Evolutionary conservation across 1,140 invertebrate genomes (phyloP).

Genomic region (Mylabris phalerata): DNA sequence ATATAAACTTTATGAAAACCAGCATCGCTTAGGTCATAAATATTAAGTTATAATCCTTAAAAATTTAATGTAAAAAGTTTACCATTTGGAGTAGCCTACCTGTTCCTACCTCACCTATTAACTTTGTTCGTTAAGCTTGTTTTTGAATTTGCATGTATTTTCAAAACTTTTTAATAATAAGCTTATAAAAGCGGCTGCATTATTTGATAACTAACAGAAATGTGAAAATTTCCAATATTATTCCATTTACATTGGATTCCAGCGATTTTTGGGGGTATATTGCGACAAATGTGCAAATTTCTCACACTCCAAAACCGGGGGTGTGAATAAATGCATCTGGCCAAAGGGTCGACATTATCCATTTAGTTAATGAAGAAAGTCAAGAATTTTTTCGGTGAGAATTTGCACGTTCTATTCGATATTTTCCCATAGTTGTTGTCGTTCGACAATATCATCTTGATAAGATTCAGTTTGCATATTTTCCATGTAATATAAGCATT

Average conservation of each 20-base stretch:
- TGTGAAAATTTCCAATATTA: no score
- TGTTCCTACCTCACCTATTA: conserved; percentile 19
- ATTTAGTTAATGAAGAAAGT: neutral
- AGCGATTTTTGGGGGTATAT: neutral
- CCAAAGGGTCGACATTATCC: neutral
- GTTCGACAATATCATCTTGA: no score
- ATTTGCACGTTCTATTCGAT: no score
- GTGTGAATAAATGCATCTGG: conserved; percentile 8
- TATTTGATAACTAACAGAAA: no score
- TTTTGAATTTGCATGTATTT: conserved; percentile 20
- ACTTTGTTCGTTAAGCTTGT: conserved; percentile 14
- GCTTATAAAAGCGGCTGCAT: neutral
- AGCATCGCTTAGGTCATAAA: conserved; percentile 12
- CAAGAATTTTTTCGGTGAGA: no score
- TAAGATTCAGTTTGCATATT: no score
- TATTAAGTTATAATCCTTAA: conserved; percentile 22
- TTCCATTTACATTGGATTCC: no score
- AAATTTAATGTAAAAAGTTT: conserved; percentile 21
- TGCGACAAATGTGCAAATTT: conserved; percentile 9
- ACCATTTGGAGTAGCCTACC: conserved; percentile 9
- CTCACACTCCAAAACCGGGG: conserved; percentile 3
- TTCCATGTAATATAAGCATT: no score
- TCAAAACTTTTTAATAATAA: conserved; percentile 10
- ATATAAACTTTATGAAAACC: conserved; percentile 10
- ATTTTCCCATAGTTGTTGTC: no score